Percentiles rank a stretch among this genome's conserved stretches.
phyloP scores from a whole-genome alignment of 2,113 vertebrate genomes.

The Paradisaea rubra region DNA sequence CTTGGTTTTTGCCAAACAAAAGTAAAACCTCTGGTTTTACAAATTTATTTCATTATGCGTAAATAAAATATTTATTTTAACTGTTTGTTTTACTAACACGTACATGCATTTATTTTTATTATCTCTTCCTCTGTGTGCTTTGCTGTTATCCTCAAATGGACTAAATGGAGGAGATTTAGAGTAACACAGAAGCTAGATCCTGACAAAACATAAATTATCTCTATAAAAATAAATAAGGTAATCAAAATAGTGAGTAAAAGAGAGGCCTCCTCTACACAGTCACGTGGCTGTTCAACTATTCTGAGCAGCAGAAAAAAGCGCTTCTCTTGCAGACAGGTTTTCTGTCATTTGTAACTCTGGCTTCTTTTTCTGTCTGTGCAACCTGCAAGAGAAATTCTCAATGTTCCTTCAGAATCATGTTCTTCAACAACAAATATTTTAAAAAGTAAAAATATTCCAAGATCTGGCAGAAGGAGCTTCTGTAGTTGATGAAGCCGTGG shows the following conservation, averaged over 20 bases:
- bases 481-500: rapidly evolving
- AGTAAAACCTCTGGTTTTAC: not conserved
- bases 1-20: not conserved
- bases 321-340: not conserved
- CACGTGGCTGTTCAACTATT: not conserved
- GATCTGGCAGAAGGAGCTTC: not conserved
- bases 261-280: not conserved
- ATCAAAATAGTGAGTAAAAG: not conserved
- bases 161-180: not conserved
- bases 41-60: not conserved
- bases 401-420: not conserved
- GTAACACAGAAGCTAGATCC: not conserved
- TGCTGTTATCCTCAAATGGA: not conserved
- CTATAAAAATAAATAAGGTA: not conserved
- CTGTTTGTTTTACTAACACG: not conserved
- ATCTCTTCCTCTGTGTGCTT: not conserved
- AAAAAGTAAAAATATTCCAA: not conserved
- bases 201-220: not conserved
- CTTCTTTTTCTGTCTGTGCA: not conserved
- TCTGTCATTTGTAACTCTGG: not conserved
- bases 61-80: not conserved
- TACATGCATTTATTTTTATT: not conserved
- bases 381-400: not conserved
- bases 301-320: not conserved
- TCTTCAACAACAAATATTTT: not conserved